These are phyloP conservation scores for Leptinotarsa rubiginosa DNA, from an alignment of 2,888 invertebrate genomes.

Conservation along the genomic window DNA sequence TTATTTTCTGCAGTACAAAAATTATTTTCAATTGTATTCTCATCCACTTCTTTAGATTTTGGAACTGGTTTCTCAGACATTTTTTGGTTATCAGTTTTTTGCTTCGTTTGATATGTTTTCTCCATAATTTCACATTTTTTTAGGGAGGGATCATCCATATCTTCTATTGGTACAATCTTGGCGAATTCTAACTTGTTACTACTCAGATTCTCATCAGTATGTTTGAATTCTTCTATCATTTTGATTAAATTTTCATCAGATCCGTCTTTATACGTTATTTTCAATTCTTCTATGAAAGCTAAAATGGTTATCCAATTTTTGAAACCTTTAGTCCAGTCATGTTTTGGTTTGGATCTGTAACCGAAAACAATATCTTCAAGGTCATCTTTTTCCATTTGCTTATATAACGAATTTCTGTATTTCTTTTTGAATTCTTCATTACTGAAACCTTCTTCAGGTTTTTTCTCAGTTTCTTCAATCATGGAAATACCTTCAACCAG, in stretches of 20 bases:
- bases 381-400: not conserved
- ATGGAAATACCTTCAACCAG: not conserved
- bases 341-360: not conserved
- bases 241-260: slow-evolving; percentile 28
- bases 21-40: no score
- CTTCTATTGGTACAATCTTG: not conserved
- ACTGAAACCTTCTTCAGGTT: not conserved
- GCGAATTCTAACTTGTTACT: not conserved
- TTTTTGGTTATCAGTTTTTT: not conserved
- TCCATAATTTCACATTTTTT: not conserved
- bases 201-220: not conserved
- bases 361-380: slow-evolving; percentile 7
- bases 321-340: not conserved
- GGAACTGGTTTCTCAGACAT: no score
- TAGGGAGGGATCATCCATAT: not conserved
- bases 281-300: slow-evolving; percentile 22
- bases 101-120: not conserved
- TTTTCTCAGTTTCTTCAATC: not conserved
- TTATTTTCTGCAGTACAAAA: no score
- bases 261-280: slow-evolving; percentile 29
- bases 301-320: slow-evolving; percentile 17
- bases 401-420: not conserved
- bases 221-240: slow-evolving; percentile 4
- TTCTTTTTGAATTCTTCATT: not conserved
- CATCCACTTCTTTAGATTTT: no score